A percentile compares a stretch with the other conserved stretches of the same genome.
phyloP scores from a whole-genome alignment of 2,888 invertebrate genomes.

The Pomacea canaliculata region DNA sequence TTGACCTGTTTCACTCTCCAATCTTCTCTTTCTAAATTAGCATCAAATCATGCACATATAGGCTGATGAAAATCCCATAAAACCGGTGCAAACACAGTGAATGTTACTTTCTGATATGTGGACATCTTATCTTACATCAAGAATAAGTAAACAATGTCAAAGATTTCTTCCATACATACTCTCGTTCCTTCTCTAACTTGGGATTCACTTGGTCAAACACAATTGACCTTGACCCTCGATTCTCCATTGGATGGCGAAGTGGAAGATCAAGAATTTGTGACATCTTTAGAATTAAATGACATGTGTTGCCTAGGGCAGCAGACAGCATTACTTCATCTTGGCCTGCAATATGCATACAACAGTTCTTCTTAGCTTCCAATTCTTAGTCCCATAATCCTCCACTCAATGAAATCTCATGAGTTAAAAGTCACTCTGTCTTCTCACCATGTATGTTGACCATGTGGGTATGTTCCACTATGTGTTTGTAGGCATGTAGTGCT shows the following conservation, averaged over 20 bases:
- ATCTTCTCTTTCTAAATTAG: neutral
- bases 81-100: neutral
- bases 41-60: neutral
- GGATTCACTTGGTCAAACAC: conserved; percentile 84
- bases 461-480: too few species aligned
- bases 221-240: conserved; percentile 85
- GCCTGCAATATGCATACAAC: conserved; percentile 65
- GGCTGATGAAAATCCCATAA: neutral
- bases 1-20: too few species aligned
- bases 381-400: too few species aligned
- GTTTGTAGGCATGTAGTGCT: too few species aligned
- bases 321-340: conserved; percentile 80
- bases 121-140: too few species aligned
- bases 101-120: neutral
- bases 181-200: conserved; percentile 74
- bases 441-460: too few species aligned
- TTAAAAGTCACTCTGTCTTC: too few species aligned
- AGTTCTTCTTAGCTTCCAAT: too few species aligned
- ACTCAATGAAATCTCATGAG: too few species aligned
- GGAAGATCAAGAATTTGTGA: conserved; percentile 88
- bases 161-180: conserved; percentile 66
- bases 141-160: too few species aligned
- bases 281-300: conserved; percentile 85
- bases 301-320: conserved; percentile 88
- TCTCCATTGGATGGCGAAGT: conserved; percentile 84